Base-by-base conservation (phyloP, 2,797 vertebrate genomes). In the Phylloscopus collybita region DNA sequence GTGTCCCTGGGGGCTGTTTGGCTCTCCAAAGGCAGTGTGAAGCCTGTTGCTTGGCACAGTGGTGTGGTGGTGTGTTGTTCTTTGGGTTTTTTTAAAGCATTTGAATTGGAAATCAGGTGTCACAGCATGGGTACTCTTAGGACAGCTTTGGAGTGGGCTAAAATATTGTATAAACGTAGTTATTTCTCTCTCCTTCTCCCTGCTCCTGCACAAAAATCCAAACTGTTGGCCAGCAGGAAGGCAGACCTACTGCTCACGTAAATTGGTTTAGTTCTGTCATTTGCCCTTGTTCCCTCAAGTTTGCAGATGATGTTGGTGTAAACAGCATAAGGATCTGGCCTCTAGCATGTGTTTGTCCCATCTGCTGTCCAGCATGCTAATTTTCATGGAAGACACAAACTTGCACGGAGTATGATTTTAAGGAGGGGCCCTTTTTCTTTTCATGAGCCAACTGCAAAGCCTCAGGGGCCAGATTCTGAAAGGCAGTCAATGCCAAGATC, bases 271-370 rank as follows among this genome's bases (percentile, higher is more conserved):
- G 56, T 91, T 95, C 87, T 19, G 2, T 88, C 76, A 54, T 88
- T 93, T 93, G 87, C 74, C 94, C 95, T 97, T 92, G 88, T 90
- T 93, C n/a, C 53, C n/a, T 86, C 45, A 90, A 90, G 73, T 95
- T 91, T 96, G 82, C 91, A 82, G 88, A 76, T 26, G 38, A 94
- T 88, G 30, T 56, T 76, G 92, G 54, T 93, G 92, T 95, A 92
- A 84, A 56, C 60, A 86, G n/a, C 73, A 78, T 92, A 95, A 95
- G 95, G 92, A 97, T 95, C 94, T 93, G 95, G 94, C 92, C 94
- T 94, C 71, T 95, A 95, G 94, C 94, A 94, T 96, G 96, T 96
- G 95, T 95, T 96, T 95, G 86, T 95, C 83, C 95, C 95, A 94
- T 97, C 95, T 95, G 93, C 91, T 95, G 95, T 96, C 94, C 95